phyloP scores from a whole-genome alignment of 2,888 invertebrate species.

The Watsonalla binaria region DNA sequence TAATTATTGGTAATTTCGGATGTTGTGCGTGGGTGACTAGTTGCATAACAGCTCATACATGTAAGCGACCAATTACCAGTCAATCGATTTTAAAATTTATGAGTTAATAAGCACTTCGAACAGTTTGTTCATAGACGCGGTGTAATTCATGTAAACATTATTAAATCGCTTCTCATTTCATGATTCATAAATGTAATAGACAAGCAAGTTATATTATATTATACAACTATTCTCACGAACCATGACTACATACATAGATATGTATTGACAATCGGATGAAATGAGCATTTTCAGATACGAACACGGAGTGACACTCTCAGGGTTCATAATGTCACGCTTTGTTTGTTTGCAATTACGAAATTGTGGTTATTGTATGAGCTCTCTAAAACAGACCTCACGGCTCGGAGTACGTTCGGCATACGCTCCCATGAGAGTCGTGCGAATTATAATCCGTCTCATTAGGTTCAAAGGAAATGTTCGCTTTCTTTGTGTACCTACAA shows the following conservation, averaged over 20 bases:
- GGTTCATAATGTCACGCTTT: constrained; percentile 30
- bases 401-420: constrained; percentile 26
- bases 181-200: constrained; percentile 3
- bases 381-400: constrained; percentile 27
- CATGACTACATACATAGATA: neutral
- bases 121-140: constrained; percentile 24
- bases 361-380: constrained; percentile 42
- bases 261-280: neutral
- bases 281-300: neutral
- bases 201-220: neutral
- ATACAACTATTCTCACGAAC: neutral
- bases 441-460: constrained; percentile 64
- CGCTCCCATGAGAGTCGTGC: constrained; percentile 54
- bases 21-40: constrained; percentile 28
- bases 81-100: constrained; percentile 40
- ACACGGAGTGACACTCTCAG: constrained; percentile 13
- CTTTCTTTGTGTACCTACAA: constrained; percentile 57
- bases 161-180: constrained; percentile 18
- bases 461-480: constrained; percentile 54
- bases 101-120: constrained; percentile 36
- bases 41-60: constrained; percentile 42
- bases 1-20: constrained; percentile 36
- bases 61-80: constrained; percentile 34
- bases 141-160: constrained; percentile 24
- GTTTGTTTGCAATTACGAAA: constrained; percentile 39